Evolutionary conservation across 2,113 vertebrate species (phyloP), one percentile per base, ranked within the genome.

Genomic region (Elachura formosa): DNA sequence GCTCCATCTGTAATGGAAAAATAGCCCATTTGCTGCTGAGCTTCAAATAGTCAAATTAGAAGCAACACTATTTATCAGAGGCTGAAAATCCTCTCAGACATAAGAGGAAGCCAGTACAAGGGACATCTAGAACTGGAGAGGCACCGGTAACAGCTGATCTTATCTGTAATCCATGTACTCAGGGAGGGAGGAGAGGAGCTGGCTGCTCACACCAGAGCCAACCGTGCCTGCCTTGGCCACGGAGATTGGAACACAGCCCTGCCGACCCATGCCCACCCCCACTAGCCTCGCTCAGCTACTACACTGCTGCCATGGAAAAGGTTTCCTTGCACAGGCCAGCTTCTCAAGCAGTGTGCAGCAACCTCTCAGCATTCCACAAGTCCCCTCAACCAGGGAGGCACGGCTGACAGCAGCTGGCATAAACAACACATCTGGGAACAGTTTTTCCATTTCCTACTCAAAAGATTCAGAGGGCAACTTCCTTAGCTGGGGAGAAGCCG

Each of bases 361-460:
- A 43, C 46, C 69, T 63, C 55, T 46, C 54, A 63, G 38, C 48
- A 77, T n/a, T 41, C 28, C 55, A 43, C 2, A 20, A 63, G 51
- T 62, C 40, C 51, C 56, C 23, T 74, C 59, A 36, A 64, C 45
- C 71, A 88, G 41, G 23, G 20, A 49, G 54, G 68, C 22, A 67
- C 8, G 83, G 71, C 59, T 87, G 63, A 84, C 34, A 80, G 80
- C 45, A 84, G 66, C 87, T 87, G 77, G 62, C 80, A 87, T 75
- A 93, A 94, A 59, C 55, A 84, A 36, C 34, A 58, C 46, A 71
- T 87, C 71, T 94, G 49, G 61, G 54, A 83, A 87, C 67, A 76
- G 67, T 45, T 94, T 81, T 74, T 73, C 87, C 25, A 45, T n/a
- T 84, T 62, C 38, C 24, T 69, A n/a, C 76, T 78, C 79, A 81